These are phyloP conservation scores for Cephalopachus bancanus DNA, from an alignment of 2,797 vertebrate species.

Conservation along the genomic window DNA sequence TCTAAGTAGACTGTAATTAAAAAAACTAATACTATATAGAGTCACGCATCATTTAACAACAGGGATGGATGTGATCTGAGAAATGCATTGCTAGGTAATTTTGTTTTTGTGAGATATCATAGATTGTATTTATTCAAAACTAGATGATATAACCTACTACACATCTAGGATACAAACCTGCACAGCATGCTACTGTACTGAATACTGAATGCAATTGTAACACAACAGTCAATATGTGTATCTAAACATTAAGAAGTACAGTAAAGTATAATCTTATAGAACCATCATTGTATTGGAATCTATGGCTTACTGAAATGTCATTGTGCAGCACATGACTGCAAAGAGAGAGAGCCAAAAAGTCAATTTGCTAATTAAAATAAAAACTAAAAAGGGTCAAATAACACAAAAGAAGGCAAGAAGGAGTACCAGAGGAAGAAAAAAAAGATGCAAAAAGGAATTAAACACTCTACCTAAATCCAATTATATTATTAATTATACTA, in stretches of 20 bases:
- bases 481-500: constrained; percentile 17
- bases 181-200: too few species aligned
- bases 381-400: not conserved
- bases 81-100: not conserved
- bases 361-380: not conserved
- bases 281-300: not conserved
- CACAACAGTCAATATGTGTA: not conserved
- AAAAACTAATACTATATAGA: not conserved
- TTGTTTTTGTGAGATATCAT: not conserved
- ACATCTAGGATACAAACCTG: not conserved
- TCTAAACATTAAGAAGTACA: not conserved
- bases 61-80: not conserved
- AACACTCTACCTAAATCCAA: not conserved
- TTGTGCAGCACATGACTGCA: not conserved
- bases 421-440: not conserved
- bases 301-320: not conserved
- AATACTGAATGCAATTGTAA: not conserved
- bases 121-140: not conserved
- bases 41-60: not conserved
- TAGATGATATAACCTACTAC: not conserved
- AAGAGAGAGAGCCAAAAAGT: not conserved
- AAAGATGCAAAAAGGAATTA: not conserved
- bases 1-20: not conserved
- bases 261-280: not conserved
- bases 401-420: not conserved